Percentiles rank a stretch among this genome's conserved stretches.
Evolutionary conservation across 2,888 invertebrate genomes (phyloP).

Genomic region (Dynastes maya): DNA sequence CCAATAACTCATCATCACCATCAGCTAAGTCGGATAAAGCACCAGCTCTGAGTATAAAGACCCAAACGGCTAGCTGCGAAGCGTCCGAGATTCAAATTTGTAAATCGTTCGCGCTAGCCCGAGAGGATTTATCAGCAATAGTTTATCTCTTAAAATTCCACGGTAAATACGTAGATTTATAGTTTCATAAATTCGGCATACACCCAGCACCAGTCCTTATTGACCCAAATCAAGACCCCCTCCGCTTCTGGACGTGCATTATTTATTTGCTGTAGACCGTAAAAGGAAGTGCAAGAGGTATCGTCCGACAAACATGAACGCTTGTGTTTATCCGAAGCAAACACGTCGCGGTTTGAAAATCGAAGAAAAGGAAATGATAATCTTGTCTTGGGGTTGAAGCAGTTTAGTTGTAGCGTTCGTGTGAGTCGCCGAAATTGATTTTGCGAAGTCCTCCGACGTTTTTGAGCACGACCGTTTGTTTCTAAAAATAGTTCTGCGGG

Average conservation of each 20-base stretch:
- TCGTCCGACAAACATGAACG: not conserved
- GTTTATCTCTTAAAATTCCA: constrained; percentile 18
- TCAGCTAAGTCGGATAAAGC: constrained; percentile 9
- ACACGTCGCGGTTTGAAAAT: constrained; percentile 3
- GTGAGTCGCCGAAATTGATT: constrained; percentile 13
- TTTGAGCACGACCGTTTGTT: not conserved
- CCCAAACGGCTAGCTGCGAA: no score
- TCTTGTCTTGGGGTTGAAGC: not conserved
- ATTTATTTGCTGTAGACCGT: not conserved
- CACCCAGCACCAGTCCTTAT: not conserved
- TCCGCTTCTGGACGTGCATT: not conserved
- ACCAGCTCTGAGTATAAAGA: not conserved
- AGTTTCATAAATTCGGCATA: constrained; percentile 27
- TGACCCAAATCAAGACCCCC: constrained; percentile 5
- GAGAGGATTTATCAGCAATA: not conserved
- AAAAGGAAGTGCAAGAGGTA: not conserved
- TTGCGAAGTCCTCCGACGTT: not conserved
- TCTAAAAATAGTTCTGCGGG: constrained; percentile 11
- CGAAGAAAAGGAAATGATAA: constrained; percentile 2
- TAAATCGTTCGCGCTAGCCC: not conserved
- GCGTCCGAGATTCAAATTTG: constrained; percentile 13
- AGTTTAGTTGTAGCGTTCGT: constrained; percentile 9
- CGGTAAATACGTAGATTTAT: constrained; percentile 17
- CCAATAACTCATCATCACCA: constrained; percentile 13
- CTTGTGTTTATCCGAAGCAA: constrained; percentile 3